phyloP scores from a whole-genome alignment of 2,797 vertebrate genomes.

The Galagoides demidoff region DNA sequence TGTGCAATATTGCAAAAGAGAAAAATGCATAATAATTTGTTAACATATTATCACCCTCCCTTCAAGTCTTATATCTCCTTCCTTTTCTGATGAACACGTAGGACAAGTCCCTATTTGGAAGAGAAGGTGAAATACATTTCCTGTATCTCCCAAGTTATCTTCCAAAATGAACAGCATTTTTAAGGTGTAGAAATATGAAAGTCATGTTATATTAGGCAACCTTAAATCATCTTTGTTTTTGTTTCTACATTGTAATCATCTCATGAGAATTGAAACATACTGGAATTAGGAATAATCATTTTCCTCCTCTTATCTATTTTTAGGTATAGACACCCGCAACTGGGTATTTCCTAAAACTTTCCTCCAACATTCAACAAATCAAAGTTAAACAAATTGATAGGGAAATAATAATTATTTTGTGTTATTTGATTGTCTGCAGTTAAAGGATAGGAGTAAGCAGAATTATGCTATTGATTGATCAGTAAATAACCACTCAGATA shows the following conservation, averaged over 20 bases:
- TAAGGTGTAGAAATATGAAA: not conserved
- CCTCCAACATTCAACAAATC: not conserved
- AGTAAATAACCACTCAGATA: constrained; percentile 7
- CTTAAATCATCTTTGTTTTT: not conserved
- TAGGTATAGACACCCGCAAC: not conserved
- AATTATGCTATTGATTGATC: not conserved
- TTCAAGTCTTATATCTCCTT: not conserved
- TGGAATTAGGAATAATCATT: not conserved
- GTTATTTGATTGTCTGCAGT: not conserved
- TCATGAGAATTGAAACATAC: not conserved
- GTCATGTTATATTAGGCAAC: not conserved
- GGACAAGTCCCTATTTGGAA: not conserved
- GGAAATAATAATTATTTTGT: not conserved
- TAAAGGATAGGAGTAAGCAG: not conserved
- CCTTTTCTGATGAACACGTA: not conserved
- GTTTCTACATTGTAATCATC: not conserved
- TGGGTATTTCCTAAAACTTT: not conserved
- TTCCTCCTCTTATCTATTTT: not conserved
- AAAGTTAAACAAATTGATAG: constrained; percentile 19
- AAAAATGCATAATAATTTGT: constrained; percentile 26
- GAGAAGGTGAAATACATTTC: not conserved
- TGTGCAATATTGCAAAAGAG: not conserved
- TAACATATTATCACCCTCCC: not conserved
- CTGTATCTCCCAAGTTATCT: not conserved
- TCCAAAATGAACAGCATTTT: constrained; percentile 1